These are phyloP conservation scores for Neotoma lepida DNA, from an alignment of 2,113 vertebrate species.

Conservation along the genomic window DNA sequence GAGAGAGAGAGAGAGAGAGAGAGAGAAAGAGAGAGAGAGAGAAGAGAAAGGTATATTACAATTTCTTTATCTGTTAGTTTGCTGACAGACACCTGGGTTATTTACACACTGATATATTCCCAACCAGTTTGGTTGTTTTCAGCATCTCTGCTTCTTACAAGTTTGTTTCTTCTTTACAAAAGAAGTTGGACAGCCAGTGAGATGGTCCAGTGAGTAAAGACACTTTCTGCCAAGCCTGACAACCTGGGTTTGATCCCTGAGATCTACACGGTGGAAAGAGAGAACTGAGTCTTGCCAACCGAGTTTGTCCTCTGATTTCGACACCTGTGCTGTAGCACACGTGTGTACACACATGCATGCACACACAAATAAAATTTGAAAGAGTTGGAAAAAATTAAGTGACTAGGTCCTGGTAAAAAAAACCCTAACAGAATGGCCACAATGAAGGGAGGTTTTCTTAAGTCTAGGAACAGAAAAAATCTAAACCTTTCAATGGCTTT, in stretches of 20 bases:
- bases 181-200: not conserved
- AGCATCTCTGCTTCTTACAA: not conserved
- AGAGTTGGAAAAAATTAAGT: conserved; percentile 35
- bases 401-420: not conserved
- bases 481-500: conserved; percentile 57
- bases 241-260: no score
- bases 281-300: not conserved
- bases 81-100: not conserved
- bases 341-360: not conserved
- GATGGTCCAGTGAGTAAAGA: not conserved
- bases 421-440: conserved; percentile 12
- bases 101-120: not conserved
- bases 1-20: no score
- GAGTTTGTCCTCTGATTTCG: not conserved
- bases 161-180: not conserved
- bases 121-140: not conserved
- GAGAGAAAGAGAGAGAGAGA: no score
- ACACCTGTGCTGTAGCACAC: not conserved
- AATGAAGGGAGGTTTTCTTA: conserved; percentile 37
- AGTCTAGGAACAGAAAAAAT: conserved; percentile 29
- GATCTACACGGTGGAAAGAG: not conserved
- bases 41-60: not conserved
- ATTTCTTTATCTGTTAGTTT: not conserved
- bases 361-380: not conserved
- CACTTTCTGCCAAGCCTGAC: not conserved